These are phyloP conservation scores for Rutpela maculata DNA, from an alignment of 2,888 invertebrate species.

Conservation along the genomic window DNA sequence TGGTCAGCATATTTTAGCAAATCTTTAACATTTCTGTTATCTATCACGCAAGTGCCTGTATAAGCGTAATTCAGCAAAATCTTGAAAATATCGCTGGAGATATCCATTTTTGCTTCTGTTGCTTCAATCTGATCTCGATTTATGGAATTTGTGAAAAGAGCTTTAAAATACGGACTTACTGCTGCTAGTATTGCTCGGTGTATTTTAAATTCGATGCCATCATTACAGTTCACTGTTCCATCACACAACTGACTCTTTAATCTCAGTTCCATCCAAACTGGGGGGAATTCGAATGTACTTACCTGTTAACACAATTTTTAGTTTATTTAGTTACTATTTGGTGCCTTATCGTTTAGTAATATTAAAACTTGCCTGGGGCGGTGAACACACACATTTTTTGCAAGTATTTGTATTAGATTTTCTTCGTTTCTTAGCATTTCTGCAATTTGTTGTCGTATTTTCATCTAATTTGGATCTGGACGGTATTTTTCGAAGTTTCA, in stretches of 20 bases:
- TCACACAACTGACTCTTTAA: conserved; percentile 82
- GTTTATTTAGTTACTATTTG: background rate
- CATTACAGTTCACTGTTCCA: conserved; percentile 80
- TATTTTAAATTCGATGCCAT: conserved; percentile 79
- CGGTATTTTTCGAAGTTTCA: conserved; percentile 57
- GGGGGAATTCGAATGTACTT: conserved; percentile 79
- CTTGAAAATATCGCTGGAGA: conserved; percentile 78
- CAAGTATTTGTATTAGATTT: conserved; percentile 43
- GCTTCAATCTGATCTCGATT: conserved; percentile 79
- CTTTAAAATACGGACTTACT: conserved; percentile 84
- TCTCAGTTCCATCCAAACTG: conserved; percentile 82
- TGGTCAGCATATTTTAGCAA: conserved; percentile 84
- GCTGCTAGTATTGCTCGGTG: conserved; percentile 84
- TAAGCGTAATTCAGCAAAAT: conserved; percentile 86
- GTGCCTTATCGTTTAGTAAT: background rate
- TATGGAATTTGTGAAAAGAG: conserved; percentile 82
- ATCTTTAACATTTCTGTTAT: conserved; percentile 81
- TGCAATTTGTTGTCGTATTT: conserved; percentile 48
- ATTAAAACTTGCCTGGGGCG: conserved; percentile 33
- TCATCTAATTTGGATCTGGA: conserved; percentile 52
- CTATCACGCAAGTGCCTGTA: conserved; percentile 81
- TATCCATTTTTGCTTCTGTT: conserved; percentile 78
- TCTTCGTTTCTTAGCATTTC: conserved; percentile 49
- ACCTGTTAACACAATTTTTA: conserved; percentile 33
- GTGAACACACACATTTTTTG: conserved; percentile 51